These are phyloP conservation scores for Globicephala melas DNA, from an alignment of 2,113 vertebrate species.

Conservation along the genomic window DNA sequence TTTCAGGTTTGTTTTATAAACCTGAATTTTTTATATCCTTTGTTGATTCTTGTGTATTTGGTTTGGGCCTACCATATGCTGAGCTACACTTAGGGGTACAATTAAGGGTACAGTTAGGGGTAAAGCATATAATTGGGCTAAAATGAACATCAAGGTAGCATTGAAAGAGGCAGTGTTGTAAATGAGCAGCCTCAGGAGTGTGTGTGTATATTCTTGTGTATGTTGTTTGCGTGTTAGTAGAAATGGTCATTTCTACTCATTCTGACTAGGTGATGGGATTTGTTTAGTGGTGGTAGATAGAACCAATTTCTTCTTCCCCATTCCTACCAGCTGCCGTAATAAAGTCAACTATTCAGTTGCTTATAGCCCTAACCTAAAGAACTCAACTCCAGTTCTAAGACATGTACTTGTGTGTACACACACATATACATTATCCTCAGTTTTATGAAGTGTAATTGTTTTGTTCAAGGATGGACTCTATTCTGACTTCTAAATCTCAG, in stretches of 20 bases:
- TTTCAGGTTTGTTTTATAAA: constrained; percentile 3
- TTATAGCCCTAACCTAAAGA: not conserved
- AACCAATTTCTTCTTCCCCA: not conserved
- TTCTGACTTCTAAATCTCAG: constrained; percentile 4
- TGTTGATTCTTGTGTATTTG: constrained; percentile 15
- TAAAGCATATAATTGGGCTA: not conserved
- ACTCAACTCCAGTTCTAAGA: not conserved
- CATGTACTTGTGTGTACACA: not conserved
- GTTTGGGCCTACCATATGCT: not conserved
- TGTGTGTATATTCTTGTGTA: not conserved
- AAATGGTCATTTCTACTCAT: not conserved
- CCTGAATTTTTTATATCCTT: not conserved
- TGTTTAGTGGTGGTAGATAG: not conserved
- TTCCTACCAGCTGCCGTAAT: not conserved
- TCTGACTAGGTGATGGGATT: not conserved
- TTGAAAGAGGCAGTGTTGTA: not conserved
- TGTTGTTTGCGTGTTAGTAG: not conserved
- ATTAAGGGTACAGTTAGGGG: not conserved
- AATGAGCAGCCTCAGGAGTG: not conserved
- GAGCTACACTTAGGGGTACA: not conserved
- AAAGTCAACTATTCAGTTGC: not conserved
- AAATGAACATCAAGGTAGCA: not conserved
- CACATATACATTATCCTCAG: not conserved
- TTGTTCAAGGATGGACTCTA: not conserved
- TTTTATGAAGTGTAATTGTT: not conserved